These are phyloP conservation scores for Rhea americana DNA, from an alignment of 2,113 vertebrate species.

Conservation along the genomic window DNA sequence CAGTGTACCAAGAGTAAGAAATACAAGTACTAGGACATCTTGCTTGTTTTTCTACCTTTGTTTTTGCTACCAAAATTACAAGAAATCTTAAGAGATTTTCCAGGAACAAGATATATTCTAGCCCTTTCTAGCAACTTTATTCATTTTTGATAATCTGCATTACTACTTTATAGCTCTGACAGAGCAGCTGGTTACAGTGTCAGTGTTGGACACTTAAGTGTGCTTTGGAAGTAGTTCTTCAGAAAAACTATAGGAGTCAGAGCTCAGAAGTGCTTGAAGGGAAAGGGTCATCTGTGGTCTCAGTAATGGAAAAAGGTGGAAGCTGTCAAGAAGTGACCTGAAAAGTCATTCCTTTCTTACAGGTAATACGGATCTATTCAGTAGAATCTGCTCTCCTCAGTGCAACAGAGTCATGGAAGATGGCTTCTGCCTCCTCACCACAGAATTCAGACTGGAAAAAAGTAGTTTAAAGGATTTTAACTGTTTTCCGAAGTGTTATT, in stretches of 20 bases:
- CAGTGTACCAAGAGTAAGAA: background rate
- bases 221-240: background rate
- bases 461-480: background rate
- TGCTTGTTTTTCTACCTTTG: background rate
- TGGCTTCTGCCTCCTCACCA: background rate
- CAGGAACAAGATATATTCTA: background rate
- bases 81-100: background rate
- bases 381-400: background rate
- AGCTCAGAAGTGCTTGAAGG: background rate
- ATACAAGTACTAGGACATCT: background rate
- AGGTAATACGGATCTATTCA: accelerated
- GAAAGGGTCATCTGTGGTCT: background rate
- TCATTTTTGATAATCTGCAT: background rate
- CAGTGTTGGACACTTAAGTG: background rate
- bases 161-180: background rate
- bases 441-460: background rate
- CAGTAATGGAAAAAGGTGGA: background rate
- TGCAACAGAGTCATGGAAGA: background rate
- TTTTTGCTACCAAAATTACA: background rate
- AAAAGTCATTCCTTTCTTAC: background rate
- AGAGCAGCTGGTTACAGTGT: background rate
- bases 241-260: background rate
- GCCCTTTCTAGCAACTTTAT: background rate
- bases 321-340: background rate
- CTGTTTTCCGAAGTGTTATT: background rate